Percentiles rank a stretch among this genome's conserved stretches.
Conservation (phyloP, 2,113 vertebrate genomes). For the Colaptes auratus region DNA sequence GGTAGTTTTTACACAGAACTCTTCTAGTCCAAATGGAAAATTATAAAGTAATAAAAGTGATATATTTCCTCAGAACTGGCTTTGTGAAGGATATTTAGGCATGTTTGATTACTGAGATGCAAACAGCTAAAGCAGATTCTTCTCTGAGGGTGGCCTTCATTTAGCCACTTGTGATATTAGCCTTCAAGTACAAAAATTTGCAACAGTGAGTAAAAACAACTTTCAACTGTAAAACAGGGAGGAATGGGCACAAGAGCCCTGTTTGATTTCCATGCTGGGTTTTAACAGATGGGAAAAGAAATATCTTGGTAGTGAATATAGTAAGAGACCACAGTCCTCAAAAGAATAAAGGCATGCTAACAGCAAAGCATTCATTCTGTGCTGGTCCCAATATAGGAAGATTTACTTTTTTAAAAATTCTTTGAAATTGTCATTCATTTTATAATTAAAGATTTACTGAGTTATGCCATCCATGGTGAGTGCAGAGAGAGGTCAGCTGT, state of each 20-base stretch:
- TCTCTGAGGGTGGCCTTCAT: not conserved
- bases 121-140: not conserved
- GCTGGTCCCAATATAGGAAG: not conserved
- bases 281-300: slow-evolving; percentile 1
- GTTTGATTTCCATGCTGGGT: not conserved
- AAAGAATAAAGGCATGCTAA: not conserved
- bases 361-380: not conserved
- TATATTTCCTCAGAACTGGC: not conserved
- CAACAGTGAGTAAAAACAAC: not conserved
- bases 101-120: not conserved
- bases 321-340: not conserved
- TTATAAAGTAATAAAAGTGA: not conserved
- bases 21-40: not conserved
- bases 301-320: not conserved
- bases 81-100: not conserved
- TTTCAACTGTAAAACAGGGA: not conserved
- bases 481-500: not conserved
- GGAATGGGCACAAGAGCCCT: not conserved
- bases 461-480: not conserved
- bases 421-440: not conserved
- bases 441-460: not conserved
- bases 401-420: not conserved
- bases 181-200: not conserved
- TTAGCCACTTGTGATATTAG: not conserved
- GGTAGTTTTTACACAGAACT: not conserved